A percentile compares a stretch with the other conserved stretches of the same genome.
Conservation (phyloP, 2,888 invertebrate species). For the Dolomedes plantarius region DNA sequence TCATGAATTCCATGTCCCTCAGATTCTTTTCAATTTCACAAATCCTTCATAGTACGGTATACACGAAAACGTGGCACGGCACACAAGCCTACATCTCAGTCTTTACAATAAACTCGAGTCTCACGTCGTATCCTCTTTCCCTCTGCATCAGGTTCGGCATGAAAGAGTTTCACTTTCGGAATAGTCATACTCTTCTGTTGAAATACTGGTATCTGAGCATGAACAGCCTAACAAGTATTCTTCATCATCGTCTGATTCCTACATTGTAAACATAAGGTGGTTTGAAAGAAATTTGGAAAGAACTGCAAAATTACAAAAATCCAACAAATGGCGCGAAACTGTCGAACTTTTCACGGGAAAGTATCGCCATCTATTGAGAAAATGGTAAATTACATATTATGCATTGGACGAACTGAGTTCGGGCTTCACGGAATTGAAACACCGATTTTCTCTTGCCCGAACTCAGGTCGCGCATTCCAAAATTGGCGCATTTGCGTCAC, state of each 20-base stretch:
- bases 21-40: too few species aligned
- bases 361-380: background rate
- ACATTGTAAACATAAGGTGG: background rate
- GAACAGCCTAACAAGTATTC: background rate
- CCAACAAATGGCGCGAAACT: too few species aligned
- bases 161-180: constrained; percentile 1
- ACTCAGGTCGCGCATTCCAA: too few species aligned
- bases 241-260: background rate
- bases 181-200: constrained; percentile 8
- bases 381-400: background rate
- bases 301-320: too few species aligned
- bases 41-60: background rate
- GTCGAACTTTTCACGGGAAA: background rate
- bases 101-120: too few species aligned
- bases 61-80: background rate
- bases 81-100: too few species aligned
- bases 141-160: constrained; percentile 1
- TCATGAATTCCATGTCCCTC: too few species aligned
- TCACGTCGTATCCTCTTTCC: too few species aligned
- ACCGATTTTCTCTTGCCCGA: too few species aligned
- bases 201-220: constrained; percentile 6
- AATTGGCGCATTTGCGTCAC: too few species aligned
- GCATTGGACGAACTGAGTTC: background rate
- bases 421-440: too few species aligned
- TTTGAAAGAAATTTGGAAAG: background rate